Conservation (phyloP, 2,113 vertebrate genomes). For the Myotis brandtii region DNA sequence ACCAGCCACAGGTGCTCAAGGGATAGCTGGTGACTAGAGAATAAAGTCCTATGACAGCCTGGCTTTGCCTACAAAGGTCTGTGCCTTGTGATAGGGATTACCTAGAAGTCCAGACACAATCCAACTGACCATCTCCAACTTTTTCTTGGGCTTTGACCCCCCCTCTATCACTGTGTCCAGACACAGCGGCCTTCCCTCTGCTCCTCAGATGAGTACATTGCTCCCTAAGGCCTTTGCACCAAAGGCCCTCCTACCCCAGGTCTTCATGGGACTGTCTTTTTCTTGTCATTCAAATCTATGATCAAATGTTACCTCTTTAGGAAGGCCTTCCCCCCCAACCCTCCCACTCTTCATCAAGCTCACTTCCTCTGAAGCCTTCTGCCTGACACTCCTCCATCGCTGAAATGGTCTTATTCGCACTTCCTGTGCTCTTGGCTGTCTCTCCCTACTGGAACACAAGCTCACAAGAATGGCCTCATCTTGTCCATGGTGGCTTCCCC, state of each 20-base stretch:
- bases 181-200: background rate
- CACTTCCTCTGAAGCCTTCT: background rate
- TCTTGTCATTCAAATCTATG: background rate
- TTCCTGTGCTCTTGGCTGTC: background rate
- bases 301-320: background rate
- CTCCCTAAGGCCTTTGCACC: background rate
- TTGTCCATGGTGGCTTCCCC: background rate
- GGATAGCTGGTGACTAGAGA: background rate
- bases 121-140: background rate
- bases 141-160: background rate
- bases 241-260: background rate
- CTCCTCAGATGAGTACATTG: background rate
- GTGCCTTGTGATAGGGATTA: background rate
- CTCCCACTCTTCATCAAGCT: background rate
- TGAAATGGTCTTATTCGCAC: background rate
- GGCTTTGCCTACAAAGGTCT: background rate
- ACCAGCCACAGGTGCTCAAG: rapidly evolving
- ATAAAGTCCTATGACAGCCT: background rate
- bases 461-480: background rate
- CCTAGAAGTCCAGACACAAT: rapidly evolving
- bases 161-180: background rate
- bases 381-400: rapidly evolving
- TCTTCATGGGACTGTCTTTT: background rate
- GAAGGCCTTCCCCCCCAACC: background rate
- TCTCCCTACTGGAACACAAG: background rate